A percentile compares a stretch with the other conserved stretches of the same genome.
Conservation (phyloP, 2,888 invertebrate genomes). For the Capitulum mitella region DNA sequence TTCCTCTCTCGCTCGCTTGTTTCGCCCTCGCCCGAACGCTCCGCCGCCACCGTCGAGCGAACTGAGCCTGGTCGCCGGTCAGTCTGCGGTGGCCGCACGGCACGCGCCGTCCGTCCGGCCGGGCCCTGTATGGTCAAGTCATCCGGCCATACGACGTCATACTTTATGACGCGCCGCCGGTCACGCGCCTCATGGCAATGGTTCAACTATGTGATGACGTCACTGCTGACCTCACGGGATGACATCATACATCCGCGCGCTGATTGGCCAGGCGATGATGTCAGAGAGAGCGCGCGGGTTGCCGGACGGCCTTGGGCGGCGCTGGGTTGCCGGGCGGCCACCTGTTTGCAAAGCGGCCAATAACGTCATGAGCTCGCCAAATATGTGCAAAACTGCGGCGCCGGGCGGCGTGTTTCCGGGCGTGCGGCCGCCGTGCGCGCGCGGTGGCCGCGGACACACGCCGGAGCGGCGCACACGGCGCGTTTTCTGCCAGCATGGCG, state of each 20-base stretch:
- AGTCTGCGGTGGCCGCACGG: too few species aligned
- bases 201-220: not conserved
- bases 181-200: not conserved
- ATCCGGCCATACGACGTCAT: not conserved
- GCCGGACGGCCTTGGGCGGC: not conserved
- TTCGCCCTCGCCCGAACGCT: too few species aligned
- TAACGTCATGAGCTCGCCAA: not conserved
- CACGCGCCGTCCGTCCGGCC: not conserved
- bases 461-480: not conserved
- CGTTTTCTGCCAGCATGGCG: not conserved
- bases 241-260: not conserved
- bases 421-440: not conserved
- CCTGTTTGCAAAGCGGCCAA: slow-evolving; percentile 5
- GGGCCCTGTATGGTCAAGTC: slow-evolving; percentile 8
- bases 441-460: too few species aligned
- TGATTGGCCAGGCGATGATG: slow-evolving; percentile 10
- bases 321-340: not conserved
- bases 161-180: not conserved
- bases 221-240: not conserved
- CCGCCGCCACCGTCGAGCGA: too few species aligned
- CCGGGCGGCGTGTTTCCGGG: not conserved
- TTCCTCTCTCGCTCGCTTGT: too few species aligned
- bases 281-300: slow-evolving; percentile 2
- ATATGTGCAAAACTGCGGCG: not conserved
- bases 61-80: too few species aligned